phyloP scores from a whole-genome alignment of 92 coral and sea anemone genomes.

The Pocillopora grandis region DNA sequence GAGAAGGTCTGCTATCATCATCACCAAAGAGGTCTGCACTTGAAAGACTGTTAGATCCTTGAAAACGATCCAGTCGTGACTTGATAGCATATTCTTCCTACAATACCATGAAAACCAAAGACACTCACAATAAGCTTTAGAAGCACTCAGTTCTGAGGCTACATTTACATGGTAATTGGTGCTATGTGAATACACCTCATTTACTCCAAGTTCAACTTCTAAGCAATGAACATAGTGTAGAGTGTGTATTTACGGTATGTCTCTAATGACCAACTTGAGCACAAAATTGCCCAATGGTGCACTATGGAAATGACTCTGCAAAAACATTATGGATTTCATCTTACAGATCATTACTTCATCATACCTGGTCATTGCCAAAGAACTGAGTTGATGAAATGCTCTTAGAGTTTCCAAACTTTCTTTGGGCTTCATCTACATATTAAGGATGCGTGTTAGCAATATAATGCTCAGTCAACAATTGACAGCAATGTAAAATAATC shows the following conservation, averaged over 20 bases:
- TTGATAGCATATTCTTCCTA: conserved; percentile 80
- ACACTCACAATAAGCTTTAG: too few relatives aligned
- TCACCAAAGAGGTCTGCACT: conserved; percentile 97
- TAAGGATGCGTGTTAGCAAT: neutral
- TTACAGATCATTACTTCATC: neutral
- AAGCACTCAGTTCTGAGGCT: too few relatives aligned
- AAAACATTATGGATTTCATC: too few relatives aligned
- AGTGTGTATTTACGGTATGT: too few relatives aligned
- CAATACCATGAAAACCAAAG: neutral
- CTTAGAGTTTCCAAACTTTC: conserved; percentile 97
- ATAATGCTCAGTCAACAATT: neutral
- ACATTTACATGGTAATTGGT: too few relatives aligned
- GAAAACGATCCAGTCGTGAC: conserved; percentile 84
- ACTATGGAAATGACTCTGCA: too few relatives aligned
- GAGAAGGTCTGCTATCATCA: conserved; percentile 47
- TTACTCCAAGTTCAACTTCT: too few relatives aligned
- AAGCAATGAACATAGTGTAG: too few relatives aligned
- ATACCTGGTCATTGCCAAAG: conserved; percentile 74
- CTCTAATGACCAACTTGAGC: too few relatives aligned
- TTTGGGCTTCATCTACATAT: conserved; percentile 73
- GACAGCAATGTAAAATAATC: too few relatives aligned
- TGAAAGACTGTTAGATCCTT: conserved; percentile 79
- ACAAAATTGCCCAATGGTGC: too few relatives aligned
- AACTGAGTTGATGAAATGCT: conserved; percentile 93
- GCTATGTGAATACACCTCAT: too few relatives aligned